Evolutionary conservation across 2,888 invertebrate genomes (phyloP).

Genomic region (Thymelicus acteon): DNA sequence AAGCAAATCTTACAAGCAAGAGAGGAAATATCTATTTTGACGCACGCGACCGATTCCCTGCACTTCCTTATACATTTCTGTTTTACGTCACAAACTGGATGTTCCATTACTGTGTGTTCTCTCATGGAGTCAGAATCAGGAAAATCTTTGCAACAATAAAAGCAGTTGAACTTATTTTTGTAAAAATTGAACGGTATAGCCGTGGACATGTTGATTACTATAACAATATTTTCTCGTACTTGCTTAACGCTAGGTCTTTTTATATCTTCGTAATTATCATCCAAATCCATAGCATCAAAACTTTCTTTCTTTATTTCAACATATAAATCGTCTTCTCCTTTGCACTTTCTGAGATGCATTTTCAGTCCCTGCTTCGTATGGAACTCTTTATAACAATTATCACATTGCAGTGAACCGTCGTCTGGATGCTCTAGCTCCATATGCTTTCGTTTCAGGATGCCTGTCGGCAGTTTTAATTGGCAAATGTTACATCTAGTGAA

Average conservation of each 20-base stretch:
- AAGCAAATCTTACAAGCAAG: conserved; percentile 76
- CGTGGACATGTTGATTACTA: conserved; percentile 76
- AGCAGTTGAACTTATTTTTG: conserved; percentile 79
- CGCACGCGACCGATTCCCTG: conserved; percentile 74
- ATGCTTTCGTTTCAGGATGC: conserved; percentile 72
- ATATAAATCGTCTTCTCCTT: conserved; percentile 58
- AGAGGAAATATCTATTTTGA: conserved; percentile 74
- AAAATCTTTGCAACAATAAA: conserved; percentile 78
- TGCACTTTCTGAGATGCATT: conserved; percentile 75
- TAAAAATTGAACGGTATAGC: conserved; percentile 79
- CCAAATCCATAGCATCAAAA: conserved; percentile 63
- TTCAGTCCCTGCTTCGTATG: conserved; percentile 74
- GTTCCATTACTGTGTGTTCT: conserved; percentile 70
- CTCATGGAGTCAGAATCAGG: conserved; percentile 71
- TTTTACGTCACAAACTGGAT: conserved; percentile 71
- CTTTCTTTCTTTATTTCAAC: conserved; percentile 68
- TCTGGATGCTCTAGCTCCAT: conserved; percentile 75
- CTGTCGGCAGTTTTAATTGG: conserved; percentile 69
- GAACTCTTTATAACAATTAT: conserved; percentile 70
- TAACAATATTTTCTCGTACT: conserved; percentile 73
- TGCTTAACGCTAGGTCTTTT: conserved; percentile 74
- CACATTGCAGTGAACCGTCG: conserved; percentile 70
- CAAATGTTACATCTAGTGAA: conserved; percentile 71
- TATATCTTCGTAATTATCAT: conserved; percentile 61
- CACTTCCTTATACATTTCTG: conserved; percentile 76